phyloP scores from a whole-genome alignment of 92 coral and sea anemone genomes.

The Zoanthus gigantus region DNA sequence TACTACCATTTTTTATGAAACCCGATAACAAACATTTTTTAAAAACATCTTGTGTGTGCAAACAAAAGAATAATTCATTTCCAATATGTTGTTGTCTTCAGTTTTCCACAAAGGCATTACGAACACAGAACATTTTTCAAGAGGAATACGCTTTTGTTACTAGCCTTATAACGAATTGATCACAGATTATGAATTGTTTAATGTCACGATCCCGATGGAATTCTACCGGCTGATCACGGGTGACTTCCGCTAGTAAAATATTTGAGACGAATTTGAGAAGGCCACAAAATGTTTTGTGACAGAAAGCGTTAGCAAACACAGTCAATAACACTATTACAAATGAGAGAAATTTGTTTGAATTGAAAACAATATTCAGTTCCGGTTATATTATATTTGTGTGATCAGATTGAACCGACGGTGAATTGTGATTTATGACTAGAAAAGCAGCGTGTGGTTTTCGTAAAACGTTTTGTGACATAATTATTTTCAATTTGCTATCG shows the following conservation, averaged over 20 bases:
- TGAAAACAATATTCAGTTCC: slow-evolving; percentile 34
- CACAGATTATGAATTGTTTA: neutral
- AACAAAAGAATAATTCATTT: slow-evolving; percentile 1
- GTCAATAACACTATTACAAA: slow-evolving; percentile 8
- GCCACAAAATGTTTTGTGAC: slow-evolving; percentile 43
- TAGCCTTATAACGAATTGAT: neutral
- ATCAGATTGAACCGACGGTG: slow-evolving; percentile 12
- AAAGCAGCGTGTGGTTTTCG: slow-evolving; percentile 34
- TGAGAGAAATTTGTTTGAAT: slow-evolving; percentile 30
- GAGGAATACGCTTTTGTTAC: neutral
- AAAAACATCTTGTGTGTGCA: slow-evolving; percentile 1
- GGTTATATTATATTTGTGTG: slow-evolving; percentile 1
- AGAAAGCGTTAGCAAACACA: slow-evolving; percentile 43
- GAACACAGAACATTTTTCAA: neutral
- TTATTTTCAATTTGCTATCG: slow-evolving; percentile 31
- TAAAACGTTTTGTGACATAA: slow-evolving; percentile 25
- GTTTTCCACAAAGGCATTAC: neutral
- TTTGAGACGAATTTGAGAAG: slow-evolving; percentile 46
- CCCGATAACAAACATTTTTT: slow-evolving; percentile 28
- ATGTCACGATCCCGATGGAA: slow-evolving; percentile 18
- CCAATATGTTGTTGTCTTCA: slow-evolving; percentile 5
- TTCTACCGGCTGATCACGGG: slow-evolving; percentile 1
- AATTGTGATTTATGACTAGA: slow-evolving; percentile 14
- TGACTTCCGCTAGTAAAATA: slow-evolving; percentile 38
- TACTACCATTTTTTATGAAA: slow-evolving; percentile 7